Conservation (phyloP, 2,888 invertebrate species). For the Prenolepis imparis region DNA sequence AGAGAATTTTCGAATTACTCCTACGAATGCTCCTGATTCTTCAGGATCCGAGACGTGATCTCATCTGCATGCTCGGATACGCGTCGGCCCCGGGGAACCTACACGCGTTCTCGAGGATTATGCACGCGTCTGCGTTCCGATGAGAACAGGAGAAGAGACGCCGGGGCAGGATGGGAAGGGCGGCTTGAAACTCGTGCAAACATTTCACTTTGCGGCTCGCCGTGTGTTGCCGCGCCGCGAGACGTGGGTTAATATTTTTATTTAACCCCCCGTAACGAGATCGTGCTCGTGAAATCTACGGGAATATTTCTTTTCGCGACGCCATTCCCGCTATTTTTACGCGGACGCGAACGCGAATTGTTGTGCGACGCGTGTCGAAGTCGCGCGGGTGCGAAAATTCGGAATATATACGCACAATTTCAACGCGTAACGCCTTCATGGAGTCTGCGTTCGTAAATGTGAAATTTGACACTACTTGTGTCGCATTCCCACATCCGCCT, state of each 20-base stretch:
- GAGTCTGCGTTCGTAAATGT: conserved; percentile 7
- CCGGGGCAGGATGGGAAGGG: conserved; percentile 32
- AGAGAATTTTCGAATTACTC: conserved; percentile 57
- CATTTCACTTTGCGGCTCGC: conserved; percentile 59
- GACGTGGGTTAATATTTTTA: conserved; percentile 53
- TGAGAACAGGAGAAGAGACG: conserved; percentile 29
- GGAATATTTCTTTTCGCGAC: conserved; percentile 55
- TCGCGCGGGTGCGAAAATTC: conserved; percentile 45
- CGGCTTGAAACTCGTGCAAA: conserved; percentile 56
- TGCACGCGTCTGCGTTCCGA: conserved; percentile 56
- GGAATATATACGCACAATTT: conserved; percentile 5
- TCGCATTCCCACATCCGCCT: not conserved
- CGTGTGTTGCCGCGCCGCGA: conserved; percentile 21
- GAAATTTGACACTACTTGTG: conserved; percentile 34
- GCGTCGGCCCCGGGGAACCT: conserved; percentile 65
- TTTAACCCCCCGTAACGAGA: conserved; percentile 53
- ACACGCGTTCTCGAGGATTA: conserved; percentile 62
- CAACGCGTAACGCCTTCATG: not conserved
- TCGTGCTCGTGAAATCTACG: conserved; percentile 50
- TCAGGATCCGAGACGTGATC: conserved; percentile 73
- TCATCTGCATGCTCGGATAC: conserved; percentile 68
- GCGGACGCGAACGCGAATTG: conserved; percentile 31
- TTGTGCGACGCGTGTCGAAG: conserved; percentile 54
- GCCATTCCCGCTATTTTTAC: conserved; percentile 53
- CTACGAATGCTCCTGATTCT: conserved; percentile 59